Conservation (phyloP, 2,888 invertebrate species). For the Aleiodes testaceus region DNA sequence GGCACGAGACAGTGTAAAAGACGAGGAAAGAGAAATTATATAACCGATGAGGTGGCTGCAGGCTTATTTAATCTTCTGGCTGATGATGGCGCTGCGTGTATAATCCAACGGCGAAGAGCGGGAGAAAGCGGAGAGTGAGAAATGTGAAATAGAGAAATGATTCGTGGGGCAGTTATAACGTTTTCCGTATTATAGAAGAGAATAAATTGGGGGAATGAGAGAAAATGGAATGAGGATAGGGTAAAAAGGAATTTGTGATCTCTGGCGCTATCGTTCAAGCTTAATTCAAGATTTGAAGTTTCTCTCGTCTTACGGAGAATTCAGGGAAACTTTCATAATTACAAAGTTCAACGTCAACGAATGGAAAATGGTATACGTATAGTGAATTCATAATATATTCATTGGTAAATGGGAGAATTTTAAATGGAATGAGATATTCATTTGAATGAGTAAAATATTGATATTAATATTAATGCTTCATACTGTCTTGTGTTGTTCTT, state of each 20-base stretch:
- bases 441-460: too few species aligned
- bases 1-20: neutral
- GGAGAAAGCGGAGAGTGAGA: neutral
- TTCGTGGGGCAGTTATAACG: slow-evolving; percentile 20
- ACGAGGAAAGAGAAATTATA: slow-evolving; percentile 5
- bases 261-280: slow-evolving; percentile 31
- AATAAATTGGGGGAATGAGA: too few species aligned
- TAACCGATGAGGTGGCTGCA: slow-evolving; percentile 20
- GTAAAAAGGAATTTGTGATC: slow-evolving; percentile 22
- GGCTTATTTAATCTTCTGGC: slow-evolving; percentile 13
- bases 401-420: too few species aligned
- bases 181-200: neutral
- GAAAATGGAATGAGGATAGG: neutral
- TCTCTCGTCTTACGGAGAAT: slow-evolving; percentile 50
- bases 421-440: too few species aligned
- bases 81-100: slow-evolving; percentile 5
- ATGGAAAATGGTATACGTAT: neutral
- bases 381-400: neutral
- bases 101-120: neutral
- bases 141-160: slow-evolving; percentile 16
- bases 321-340: slow-evolving; percentile 63
- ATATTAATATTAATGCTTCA: too few species aligned
- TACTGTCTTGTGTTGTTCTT: too few species aligned
- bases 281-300: slow-evolving; percentile 54
- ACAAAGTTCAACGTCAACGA: slow-evolving; percentile 56